Evolutionary conservation across 92 coral and sea anemone genomes (phyloP), one percentile per base, ranked within the genome.

Genomic region (Epizoanthus stellaris): DNA sequence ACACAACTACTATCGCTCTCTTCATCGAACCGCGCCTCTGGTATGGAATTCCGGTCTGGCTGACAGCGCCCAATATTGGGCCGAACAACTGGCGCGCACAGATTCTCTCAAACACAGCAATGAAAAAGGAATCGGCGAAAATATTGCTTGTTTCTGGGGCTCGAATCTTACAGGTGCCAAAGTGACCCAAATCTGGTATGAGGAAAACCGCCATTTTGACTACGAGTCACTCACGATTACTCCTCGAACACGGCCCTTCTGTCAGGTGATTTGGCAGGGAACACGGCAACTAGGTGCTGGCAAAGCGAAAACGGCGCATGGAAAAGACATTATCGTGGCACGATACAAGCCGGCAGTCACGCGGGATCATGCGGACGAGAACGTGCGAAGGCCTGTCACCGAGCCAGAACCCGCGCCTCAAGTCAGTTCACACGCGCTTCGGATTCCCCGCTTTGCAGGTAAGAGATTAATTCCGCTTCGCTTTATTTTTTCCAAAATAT

Each of bases 21-120:
- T 85, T 42, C 99, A 97, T 70, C 95, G 94, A 71, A 91, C 99
- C 92, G 87, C 97, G 80, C 99, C 99, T 87, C 80, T 97, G 75
- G 83, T 87, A 64, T 95, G 98, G 95, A 91, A 94, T 40, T 67
- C 92, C 60, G 60, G 71, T 75, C 95, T 97, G 57, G 98, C 97
- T 14, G 98, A 97, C 74, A 91, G 97, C 89, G 99, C 99, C 70
- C 99, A 97, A 75, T 52, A 73, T 71, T 95, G 99, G 99, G 99
- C 99, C 63, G 98, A 97, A 61, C 92, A 97, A 53, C 95, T 97
- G 69, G 97, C 98, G 12, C 87, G 89, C 19, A 85, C 92, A 30
- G 94, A 92, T 64, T 89, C 93, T 20, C 76, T 92, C 8, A 88
- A 85, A 73, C 80, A 92, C 89, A 94, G 98, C 82, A 80, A 93